phyloP scores from a whole-genome alignment of 2,113 vertebrate species.

The Ursus arctos region DNA sequence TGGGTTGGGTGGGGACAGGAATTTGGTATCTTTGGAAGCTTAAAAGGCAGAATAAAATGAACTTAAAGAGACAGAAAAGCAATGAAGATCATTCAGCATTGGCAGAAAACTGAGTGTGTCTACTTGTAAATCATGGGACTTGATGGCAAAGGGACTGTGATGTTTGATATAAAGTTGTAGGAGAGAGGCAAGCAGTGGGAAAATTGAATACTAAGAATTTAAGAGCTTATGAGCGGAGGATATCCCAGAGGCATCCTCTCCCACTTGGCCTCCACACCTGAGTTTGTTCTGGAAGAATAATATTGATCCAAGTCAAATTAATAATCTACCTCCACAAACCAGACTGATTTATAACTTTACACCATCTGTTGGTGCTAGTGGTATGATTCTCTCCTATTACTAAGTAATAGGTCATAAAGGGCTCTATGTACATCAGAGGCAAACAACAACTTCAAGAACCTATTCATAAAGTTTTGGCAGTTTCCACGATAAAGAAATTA shows the following conservation, averaged over 20 bases:
- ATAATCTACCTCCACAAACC: not conserved
- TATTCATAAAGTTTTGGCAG: not conserved
- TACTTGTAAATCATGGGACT: not conserved
- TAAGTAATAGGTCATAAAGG: constrained; percentile 53
- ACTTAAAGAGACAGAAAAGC: constrained; percentile 54
- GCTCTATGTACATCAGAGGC: not conserved
- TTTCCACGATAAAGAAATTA: constrained; percentile 29
- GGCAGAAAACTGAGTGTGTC: not conserved
- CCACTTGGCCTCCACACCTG: not conserved
- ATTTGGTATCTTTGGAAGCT: not conserved
- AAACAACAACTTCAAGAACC: not conserved
- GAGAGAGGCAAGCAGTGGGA: not conserved
- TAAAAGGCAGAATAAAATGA: constrained; percentile 11
- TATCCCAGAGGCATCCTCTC: not conserved
- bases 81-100: not conserved
- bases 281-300: constrained; percentile 46
- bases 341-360: constrained; percentile 34
- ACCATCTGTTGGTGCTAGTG: not conserved
- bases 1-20: not conserved
- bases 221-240: not conserved
- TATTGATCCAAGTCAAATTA: not conserved
- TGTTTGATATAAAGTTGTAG: not conserved
- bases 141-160: not conserved
- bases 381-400: not conserved
- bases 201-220: not conserved